phyloP scores from a whole-genome alignment of 2,888 invertebrate species.

The Amblyjoppa proteus region DNA sequence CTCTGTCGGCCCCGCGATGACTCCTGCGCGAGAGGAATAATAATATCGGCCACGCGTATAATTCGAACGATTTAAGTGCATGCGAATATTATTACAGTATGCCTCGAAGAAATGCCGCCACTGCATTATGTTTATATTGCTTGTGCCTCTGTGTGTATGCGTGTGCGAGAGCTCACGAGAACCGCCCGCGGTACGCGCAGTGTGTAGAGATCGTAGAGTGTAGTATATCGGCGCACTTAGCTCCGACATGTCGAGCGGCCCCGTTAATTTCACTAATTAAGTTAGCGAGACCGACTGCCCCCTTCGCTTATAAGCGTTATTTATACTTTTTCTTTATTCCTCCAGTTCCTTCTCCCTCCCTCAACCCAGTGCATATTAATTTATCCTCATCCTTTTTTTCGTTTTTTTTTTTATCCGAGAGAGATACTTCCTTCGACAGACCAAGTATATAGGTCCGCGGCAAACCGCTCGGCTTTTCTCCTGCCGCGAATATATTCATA shows the following conservation, averaged over 20 bases:
- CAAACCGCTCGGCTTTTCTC: conserved; percentile 6
- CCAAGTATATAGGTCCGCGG: background rate
- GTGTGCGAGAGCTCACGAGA: conserved; percentile 31
- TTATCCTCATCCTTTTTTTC: conserved; percentile 47
- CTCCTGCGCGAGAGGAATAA: conserved; percentile 50
- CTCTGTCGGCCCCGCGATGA: conserved; percentile 46
- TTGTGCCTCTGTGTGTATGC: conserved; percentile 5
- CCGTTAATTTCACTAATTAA: conserved; percentile 84
- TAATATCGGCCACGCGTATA: conserved; percentile 70
- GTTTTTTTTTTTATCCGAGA: conserved; percentile 12
- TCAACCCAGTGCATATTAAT: conserved; percentile 48
- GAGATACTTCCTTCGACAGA: conserved; percentile 53
- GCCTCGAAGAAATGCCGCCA: conserved; percentile 13
- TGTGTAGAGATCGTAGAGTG: conserved; percentile 30
- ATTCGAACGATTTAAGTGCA: conserved; percentile 76
- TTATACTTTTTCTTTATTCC: conserved; percentile 72
- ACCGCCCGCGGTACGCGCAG: conserved; percentile 35
- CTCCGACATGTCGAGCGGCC: conserved; percentile 78
- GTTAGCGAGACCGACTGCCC: conserved; percentile 79
- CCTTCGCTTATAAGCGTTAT: conserved; percentile 74
- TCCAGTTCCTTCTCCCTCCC: conserved; percentile 56
- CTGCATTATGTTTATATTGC: conserved; percentile 1
- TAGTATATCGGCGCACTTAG: conserved; percentile 74
- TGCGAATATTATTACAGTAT: conserved; percentile 72
- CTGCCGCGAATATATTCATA: background rate